A percentile compares a stretch with the other conserved stretches of the same genome.
Conservation (phyloP, 2,113 vertebrate species). For the Myotis brandtii region DNA sequence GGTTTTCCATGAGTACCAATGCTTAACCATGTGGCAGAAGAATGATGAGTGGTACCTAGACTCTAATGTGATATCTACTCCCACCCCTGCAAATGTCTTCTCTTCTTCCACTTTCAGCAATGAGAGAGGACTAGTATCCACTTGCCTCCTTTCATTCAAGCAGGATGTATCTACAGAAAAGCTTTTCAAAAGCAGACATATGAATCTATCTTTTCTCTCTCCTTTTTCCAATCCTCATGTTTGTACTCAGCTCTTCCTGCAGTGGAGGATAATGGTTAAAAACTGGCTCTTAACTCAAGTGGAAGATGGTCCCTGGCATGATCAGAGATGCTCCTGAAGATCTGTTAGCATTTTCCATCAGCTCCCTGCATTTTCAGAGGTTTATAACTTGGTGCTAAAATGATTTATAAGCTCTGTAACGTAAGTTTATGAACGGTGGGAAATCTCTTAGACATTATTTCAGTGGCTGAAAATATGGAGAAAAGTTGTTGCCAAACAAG, state of each 20-base stretch:
- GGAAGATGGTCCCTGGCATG: background rate
- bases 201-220: background rate
- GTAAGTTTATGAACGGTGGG: background rate
- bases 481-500: background rate
- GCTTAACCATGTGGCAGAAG: background rate
- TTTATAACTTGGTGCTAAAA: background rate
- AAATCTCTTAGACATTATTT: background rate
- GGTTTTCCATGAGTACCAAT: background rate
- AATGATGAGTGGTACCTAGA: background rate
- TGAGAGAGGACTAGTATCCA: background rate
- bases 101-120: background rate
- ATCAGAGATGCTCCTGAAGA: background rate
- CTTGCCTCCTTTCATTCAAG: background rate
- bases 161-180: slow-evolving; percentile 14
- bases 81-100: background rate
- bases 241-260: background rate
- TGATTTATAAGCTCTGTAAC: background rate
- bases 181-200: background rate
- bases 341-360: background rate
- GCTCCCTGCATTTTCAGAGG: background rate
- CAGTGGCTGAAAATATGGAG: background rate
- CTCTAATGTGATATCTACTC: background rate
- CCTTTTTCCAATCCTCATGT: background rate
- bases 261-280: background rate
- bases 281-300: background rate